Evolutionary conservation across 2,888 invertebrate genomes (phyloP).

Genomic region (Poecilobothrus nobilitatus): DNA sequence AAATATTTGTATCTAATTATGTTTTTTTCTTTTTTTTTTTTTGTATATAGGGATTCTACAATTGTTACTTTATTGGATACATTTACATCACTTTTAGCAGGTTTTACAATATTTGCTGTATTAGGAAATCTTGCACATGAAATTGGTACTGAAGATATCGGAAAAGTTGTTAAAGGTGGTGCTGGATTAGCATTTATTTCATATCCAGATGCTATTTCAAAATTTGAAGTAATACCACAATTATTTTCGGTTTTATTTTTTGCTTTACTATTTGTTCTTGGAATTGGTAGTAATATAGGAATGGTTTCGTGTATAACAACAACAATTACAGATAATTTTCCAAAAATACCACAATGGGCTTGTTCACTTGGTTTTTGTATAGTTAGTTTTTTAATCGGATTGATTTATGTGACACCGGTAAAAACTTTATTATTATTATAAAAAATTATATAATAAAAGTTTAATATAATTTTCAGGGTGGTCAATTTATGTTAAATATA

Average conservation of each 20-base stretch:
- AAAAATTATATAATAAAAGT: neutral
- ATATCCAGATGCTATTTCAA: slow-evolving; percentile 51
- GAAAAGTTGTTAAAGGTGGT: slow-evolving; percentile 47
- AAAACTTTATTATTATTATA: slow-evolving; percentile 18
- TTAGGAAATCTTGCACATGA: slow-evolving; percentile 50
- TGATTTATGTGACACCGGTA: slow-evolving; percentile 59
- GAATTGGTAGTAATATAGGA: slow-evolving; percentile 48
- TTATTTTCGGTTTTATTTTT: slow-evolving; percentile 52
- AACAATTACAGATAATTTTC: slow-evolving; percentile 45
- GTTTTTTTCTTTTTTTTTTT: too few species aligned
- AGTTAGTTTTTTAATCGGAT: slow-evolving; percentile 49
- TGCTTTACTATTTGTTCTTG: slow-evolving; percentile 50
- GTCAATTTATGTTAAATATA: slow-evolving; percentile 61
- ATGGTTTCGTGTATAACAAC: slow-evolving; percentile 47
- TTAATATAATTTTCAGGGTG: slow-evolving; percentile 52
- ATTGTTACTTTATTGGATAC: slow-evolving; percentile 52
- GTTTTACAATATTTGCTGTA: slow-evolving; percentile 51
- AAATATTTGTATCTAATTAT: too few species aligned
- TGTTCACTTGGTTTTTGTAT: slow-evolving; percentile 46
- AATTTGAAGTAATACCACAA: slow-evolving; percentile 48
- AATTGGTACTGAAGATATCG: slow-evolving; percentile 45
- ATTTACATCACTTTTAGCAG: slow-evolving; percentile 49
- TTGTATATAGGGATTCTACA: slow-evolving; percentile 45
- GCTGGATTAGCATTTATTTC: slow-evolving; percentile 51
- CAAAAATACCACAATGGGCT: slow-evolving; percentile 46